A percentile compares a stretch with the other conserved stretches of the same genome.
These are phyloP conservation scores for Lepidocyrtinus sp. DNA, from an alignment of 2,888 invertebrate species.

Conservation along the genomic window DNA sequence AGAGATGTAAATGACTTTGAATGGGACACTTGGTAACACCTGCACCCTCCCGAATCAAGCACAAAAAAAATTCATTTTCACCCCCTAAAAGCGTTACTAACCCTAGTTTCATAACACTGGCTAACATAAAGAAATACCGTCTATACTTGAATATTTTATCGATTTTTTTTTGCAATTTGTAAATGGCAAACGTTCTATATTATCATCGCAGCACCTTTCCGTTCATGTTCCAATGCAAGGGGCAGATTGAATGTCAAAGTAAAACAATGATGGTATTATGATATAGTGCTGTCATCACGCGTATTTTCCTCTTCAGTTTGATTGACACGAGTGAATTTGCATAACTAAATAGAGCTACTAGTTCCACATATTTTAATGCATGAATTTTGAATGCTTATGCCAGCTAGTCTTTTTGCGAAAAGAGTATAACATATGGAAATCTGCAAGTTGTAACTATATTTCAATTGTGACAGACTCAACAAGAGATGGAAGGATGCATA, in stretches of 20 bases:
- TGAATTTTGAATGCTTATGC: too few species aligned
- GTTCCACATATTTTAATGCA: background rate
- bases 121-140: too few species aligned
- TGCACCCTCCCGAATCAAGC: constrained; percentile 49
- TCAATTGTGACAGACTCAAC: too few species aligned
- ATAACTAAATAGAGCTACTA: constrained; percentile 21
- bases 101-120: too few species aligned
- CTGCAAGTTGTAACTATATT: too few species aligned
- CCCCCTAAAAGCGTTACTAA: too few species aligned
- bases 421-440: too few species aligned
- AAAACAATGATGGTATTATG: background rate
- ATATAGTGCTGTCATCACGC: background rate
- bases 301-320: constrained; percentile 21
- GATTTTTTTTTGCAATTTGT: too few species aligned
- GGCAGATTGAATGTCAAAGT: background rate
- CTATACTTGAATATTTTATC: too few species aligned
- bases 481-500: background rate
- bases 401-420: too few species aligned
- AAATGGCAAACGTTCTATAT: too few species aligned
- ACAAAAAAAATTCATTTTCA: constrained; percentile 28
- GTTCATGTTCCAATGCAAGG: background rate
- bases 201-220: background rate
- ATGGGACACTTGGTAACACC: constrained; percentile 53
- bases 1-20: constrained; percentile 43
- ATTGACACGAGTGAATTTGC: constrained; percentile 46